Evolutionary conservation across 2,797 vertebrate genomes (phyloP).

Genomic region (Peromyscus aztecus): DNA sequence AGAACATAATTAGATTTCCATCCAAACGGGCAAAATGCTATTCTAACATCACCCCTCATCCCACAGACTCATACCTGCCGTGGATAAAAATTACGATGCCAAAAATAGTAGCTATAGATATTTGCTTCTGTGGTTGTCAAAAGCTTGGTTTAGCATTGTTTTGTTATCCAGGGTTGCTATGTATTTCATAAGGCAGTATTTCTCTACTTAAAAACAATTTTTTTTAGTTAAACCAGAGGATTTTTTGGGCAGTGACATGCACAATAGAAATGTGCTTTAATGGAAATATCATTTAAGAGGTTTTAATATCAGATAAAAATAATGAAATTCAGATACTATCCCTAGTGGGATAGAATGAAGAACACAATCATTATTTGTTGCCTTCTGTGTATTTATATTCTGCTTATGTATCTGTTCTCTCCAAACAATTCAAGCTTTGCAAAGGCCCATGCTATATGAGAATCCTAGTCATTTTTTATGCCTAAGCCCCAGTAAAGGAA

Average conservation of each 20-base stretch:
- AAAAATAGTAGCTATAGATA: conserved; percentile 19
- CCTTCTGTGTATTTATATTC: not conserved
- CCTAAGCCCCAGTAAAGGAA: not conserved
- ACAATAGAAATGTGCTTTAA: conserved; percentile 25
- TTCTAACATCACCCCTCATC: not conserved
- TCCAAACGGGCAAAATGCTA: conserved; percentile 25
- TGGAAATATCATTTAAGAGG: conserved; percentile 30
- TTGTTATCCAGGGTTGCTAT: not conserved
- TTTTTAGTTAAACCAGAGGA: conserved; percentile 43
- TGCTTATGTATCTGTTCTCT: not conserved
- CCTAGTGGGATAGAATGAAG: not conserved
- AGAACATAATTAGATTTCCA: conserved; percentile 43
- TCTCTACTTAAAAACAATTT: not conserved
- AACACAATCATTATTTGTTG: not conserved
- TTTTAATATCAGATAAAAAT: conserved; percentile 60
- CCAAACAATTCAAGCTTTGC: conserved; percentile 20
- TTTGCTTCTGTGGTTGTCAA: not conserved
- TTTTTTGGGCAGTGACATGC: not conserved
- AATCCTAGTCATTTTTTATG: conserved; percentile 52
- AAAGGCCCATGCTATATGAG: not conserved
- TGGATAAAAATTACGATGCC: conserved; percentile 37
- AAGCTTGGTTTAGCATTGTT: conserved; percentile 31
- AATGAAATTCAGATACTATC: conserved; percentile 32
- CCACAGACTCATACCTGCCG: not conserved
- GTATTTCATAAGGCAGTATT: conserved; percentile 39